These are phyloP conservation scores for Diaphora mendica DNA, from an alignment of 2,888 invertebrate species.

Conservation along the genomic window DNA sequence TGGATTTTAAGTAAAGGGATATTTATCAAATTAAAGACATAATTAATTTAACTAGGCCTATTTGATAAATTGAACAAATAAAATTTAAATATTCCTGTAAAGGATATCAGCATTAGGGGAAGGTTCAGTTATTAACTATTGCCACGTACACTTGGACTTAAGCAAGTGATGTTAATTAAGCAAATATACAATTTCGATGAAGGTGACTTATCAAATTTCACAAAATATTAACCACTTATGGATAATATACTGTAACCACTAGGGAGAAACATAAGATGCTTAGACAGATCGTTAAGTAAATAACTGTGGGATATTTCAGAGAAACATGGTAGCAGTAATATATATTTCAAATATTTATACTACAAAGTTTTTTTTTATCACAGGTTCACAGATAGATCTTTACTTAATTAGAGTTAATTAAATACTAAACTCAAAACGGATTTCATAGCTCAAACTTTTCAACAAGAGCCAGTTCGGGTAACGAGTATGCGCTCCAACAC, in stretches of 20 bases:
- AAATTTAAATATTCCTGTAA: constrained; percentile 1
- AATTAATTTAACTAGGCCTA: constrained; percentile 18
- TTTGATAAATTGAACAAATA: constrained; percentile 16
- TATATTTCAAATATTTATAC: too few relatives aligned
- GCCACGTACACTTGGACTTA: not conserved
- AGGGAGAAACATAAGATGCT: not conserved
- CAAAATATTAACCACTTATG: not conserved
- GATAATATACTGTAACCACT: not conserved
- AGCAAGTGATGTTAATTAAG: not conserved
- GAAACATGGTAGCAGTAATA: too few relatives aligned
- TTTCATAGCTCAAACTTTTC: too few relatives aligned
- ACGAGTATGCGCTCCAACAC: too few relatives aligned
- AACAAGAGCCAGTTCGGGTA: too few relatives aligned
- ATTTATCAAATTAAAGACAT: constrained; percentile 18
- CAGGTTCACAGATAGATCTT: too few relatives aligned
- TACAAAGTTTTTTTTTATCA: too few relatives aligned
- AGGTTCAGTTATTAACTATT: not conserved
- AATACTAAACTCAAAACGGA: too few relatives aligned
- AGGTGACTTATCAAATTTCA: not conserved
- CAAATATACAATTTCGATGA: not conserved
- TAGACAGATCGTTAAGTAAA: not conserved
- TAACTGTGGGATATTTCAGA: too few relatives aligned
- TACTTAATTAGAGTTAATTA: too few relatives aligned
- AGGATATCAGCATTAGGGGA: not conserved
- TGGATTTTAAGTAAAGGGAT: constrained; percentile 24